These are phyloP conservation scores for Cephalopachus bancanus DNA, from an alignment of 2,797 vertebrate species.

Conservation along the genomic window DNA sequence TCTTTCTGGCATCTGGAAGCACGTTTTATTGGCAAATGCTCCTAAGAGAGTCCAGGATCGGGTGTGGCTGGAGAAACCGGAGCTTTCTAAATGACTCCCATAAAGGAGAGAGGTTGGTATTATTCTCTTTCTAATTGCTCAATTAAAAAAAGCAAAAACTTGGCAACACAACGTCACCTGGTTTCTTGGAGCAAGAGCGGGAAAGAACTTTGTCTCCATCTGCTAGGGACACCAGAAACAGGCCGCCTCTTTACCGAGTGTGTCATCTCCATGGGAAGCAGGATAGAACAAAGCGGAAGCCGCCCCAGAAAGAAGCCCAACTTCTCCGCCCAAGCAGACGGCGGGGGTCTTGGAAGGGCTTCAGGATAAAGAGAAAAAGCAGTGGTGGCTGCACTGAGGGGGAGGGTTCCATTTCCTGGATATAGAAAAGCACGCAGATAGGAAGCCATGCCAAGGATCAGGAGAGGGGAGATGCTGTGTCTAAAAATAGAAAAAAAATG, in stretches of 20 bases:
- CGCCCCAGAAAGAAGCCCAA: slow-evolving; percentile 52
- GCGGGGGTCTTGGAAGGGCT: slow-evolving; percentile 54
- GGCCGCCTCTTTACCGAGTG: slow-evolving; percentile 37
- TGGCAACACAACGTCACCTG: slow-evolving; percentile 5
- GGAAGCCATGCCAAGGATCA: slow-evolving; percentile 1
- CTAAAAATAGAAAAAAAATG: background rate
- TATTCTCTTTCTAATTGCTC: background rate
- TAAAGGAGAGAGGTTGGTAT: background rate
- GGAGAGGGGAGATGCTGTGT: background rate
- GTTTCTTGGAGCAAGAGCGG: slow-evolving; percentile 72
- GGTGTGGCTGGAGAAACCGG: background rate
- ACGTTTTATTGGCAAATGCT: background rate
- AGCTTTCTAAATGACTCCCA: background rate
- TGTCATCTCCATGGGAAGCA: slow-evolving; percentile 72
- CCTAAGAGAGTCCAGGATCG: background rate
- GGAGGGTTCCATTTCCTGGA: background rate
- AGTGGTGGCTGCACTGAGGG: background rate
- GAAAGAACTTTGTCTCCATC: slow-evolving; percentile 76
- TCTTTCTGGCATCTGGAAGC: background rate
- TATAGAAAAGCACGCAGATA: background rate
- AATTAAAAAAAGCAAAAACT: background rate
- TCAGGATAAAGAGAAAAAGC: slow-evolving; percentile 51
- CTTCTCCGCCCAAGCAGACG: slow-evolving; percentile 9
- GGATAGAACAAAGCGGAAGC: slow-evolving; percentile 2
- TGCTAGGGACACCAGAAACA: slow-evolving; percentile 70